Percentiles rank a stretch among this genome's conserved stretches.
Evolutionary conservation across 2,797 vertebrate genomes (phyloP).

Genomic region (Streptopelia turtur): DNA sequence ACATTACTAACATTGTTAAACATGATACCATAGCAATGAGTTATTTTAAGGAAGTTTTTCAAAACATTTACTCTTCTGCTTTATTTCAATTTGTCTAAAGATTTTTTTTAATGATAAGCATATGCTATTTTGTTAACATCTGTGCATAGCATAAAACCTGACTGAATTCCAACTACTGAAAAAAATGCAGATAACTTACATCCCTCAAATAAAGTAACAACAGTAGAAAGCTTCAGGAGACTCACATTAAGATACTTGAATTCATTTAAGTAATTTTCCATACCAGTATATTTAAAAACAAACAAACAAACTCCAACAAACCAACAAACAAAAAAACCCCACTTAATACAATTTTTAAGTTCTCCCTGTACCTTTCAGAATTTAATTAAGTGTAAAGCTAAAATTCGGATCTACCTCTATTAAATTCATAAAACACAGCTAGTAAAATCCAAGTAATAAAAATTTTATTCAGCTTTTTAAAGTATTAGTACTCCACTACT

Average conservation of each 20-base stretch:
- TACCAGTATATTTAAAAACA: background rate
- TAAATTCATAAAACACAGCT: constrained; percentile 74
- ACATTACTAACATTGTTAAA: constrained; percentile 77
- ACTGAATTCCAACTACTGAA: constrained; percentile 60
- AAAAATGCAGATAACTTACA: constrained; percentile 65
- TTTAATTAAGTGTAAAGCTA: constrained; percentile 63
- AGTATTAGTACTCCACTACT: constrained; percentile 16
- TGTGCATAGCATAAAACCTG: constrained; percentile 61
- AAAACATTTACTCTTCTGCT: constrained; percentile 86
- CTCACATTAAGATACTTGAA: background rate
- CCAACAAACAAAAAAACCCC: background rate
- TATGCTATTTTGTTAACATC: constrained; percentile 76
- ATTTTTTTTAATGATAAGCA: constrained; percentile 81
- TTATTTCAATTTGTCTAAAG: constrained; percentile 86
- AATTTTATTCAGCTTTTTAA: constrained; percentile 52
- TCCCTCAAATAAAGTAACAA: constrained; percentile 43
- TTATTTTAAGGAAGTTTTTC: constrained; percentile 84
- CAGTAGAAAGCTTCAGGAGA: constrained; percentile 31
- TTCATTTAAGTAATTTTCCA: constrained; percentile 29
- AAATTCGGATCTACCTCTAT: constrained; percentile 50
- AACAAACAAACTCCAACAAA: background rate
- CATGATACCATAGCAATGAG: constrained; percentile 76
- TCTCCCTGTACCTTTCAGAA: constrained; percentile 22
- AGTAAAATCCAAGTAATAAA: constrained; percentile 74
- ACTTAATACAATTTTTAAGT: background rate